phyloP scores from a whole-genome alignment of 2,113 vertebrate genomes.

The Podiceps cristatus region DNA sequence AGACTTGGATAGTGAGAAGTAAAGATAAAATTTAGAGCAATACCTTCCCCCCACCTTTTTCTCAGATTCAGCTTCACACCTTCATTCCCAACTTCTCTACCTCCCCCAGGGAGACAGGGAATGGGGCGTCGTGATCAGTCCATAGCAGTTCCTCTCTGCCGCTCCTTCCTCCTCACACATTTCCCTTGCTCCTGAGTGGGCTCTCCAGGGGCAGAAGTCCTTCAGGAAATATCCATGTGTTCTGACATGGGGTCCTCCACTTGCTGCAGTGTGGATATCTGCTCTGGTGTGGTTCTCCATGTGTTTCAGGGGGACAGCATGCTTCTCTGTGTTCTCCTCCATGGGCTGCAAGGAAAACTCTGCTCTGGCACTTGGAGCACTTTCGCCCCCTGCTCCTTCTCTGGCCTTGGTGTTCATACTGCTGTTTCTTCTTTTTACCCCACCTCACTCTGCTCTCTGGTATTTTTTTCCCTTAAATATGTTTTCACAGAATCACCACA shows the following conservation, averaged over 20 bases:
- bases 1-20: not conserved
- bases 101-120: not conserved
- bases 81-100: not conserved
- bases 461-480: not conserved
- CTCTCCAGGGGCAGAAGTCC: not conserved
- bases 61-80: not conserved
- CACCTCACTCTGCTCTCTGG: not conserved
- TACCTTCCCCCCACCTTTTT: fast-evolving
- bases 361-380: not conserved
- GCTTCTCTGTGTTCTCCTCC: fast-evolving
- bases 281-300: not conserved
- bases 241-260: fast-evolving
- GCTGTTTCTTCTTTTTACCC: not conserved
- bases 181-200: not conserved
- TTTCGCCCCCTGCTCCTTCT: not conserved
- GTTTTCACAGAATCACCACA: not conserved
- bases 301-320: not conserved
- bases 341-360: fast-evolving
- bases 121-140: fast-evolving
- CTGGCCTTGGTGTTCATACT: not conserved
- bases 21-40: not conserved
- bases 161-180: not conserved
- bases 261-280: not conserved
- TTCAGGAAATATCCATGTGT: not conserved
- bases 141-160: not conserved